Percentiles rank a stretch among this genome's conserved stretches.
phyloP scores from a whole-genome alignment of 2,113 vertebrate genomes.

The Morphnarchus princeps region DNA sequence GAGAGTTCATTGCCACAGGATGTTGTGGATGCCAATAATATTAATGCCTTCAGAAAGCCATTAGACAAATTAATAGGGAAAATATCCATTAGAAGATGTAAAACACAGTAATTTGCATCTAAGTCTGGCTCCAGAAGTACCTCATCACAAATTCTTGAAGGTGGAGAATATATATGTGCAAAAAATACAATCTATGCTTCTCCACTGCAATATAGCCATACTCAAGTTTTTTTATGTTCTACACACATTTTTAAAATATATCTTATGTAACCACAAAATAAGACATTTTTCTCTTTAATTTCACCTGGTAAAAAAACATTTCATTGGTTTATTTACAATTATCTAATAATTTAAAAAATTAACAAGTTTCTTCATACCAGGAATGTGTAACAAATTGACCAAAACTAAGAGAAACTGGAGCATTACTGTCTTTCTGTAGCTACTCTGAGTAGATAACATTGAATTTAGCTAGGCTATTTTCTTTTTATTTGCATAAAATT shows the following conservation, averaged over 20 bases:
- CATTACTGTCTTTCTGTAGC: background rate
- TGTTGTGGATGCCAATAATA: background rate
- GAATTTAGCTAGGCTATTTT: background rate
- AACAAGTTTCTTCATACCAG: background rate
- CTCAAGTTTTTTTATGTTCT: background rate
- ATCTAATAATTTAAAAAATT: background rate
- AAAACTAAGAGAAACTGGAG: background rate
- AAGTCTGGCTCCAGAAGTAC: background rate
- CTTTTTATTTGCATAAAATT: background rate
- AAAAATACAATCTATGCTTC: background rate
- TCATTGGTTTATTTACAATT: background rate
- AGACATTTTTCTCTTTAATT: background rate
- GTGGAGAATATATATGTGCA: background rate
- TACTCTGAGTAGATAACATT: background rate
- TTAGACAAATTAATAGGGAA: background rate
- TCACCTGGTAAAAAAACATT: fast-evolving
- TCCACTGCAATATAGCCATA: background rate
- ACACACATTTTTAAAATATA: fast-evolving
- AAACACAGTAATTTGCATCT: background rate
- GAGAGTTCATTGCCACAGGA: background rate
- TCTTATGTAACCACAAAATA: background rate
- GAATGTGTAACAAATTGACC: fast-evolving
- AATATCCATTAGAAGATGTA: background rate
- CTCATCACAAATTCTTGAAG: background rate
- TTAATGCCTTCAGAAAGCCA: background rate